Evolutionary conservation across 2,797 vertebrate species (phyloP), one percentile per base, ranked within the genome.

Genomic region (Hoplostethus mediterraneus): DNA sequence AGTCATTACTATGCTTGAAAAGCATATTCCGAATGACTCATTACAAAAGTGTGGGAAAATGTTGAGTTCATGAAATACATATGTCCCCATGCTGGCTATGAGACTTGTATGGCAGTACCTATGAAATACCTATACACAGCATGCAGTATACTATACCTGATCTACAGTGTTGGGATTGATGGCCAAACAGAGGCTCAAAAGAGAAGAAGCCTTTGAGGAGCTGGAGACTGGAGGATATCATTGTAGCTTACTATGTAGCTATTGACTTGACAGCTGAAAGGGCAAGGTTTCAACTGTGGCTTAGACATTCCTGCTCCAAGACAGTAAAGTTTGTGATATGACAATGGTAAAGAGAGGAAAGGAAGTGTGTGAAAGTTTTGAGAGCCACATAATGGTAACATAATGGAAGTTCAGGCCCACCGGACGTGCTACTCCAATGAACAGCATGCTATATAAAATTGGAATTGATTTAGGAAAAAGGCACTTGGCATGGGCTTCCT

Each of bases 391-490:
- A n/a, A 36, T 64, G 55, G 54, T 40, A 51, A 68, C 36, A 53
- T 28, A 28, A 28, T 28, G 28, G 16, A 44, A 60, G 5, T 75
- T 63, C 5, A 38, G 40, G 76, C 63, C 70, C 62, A 33, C 56
- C 66, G 36, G 51, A 75, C 68, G 60, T 56, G 31, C 5, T 72
- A 61, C 47, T 75, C 40, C 38, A 72, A 21, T 48, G 25, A 75
- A 66, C 36, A 65, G 33, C 14, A 28, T 36, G 5, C 40, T 56
- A 60, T 67, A 65, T 67, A 55, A 69, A 80, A 70, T 25, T 71
- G 59, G 60, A 63, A 40, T 65, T 61, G 60, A 73, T 78, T 81
- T 69, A 64, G 61, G 59, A 65, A 59, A 83, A 70, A 54, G 6
- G n/a, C 11, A 25, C 55, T 61, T 70, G 57, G 62, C 67, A 66